phyloP scores from a whole-genome alignment of 2,888 invertebrate genomes.

The Andrena camellia region DNA sequence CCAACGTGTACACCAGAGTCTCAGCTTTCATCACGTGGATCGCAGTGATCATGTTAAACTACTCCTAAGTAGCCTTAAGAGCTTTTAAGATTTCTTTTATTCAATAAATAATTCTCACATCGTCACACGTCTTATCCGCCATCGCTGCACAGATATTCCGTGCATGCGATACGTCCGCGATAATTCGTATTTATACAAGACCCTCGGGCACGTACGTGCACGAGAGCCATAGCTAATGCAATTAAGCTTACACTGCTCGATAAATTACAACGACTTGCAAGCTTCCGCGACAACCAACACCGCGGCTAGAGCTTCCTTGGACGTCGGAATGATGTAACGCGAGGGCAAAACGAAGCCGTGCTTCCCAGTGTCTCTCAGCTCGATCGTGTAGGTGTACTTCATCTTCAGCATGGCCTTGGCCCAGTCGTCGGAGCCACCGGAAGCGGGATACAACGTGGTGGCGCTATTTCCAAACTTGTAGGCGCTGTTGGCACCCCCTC shows the following conservation, averaged over 20 bases:
- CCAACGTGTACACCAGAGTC: slow-evolving; percentile 82
- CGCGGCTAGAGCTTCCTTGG: slow-evolving; percentile 91
- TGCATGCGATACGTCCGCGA: slow-evolving; percentile 11
- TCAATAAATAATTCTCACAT: slow-evolving; percentile 59
- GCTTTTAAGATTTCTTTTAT: slow-evolving; percentile 41
- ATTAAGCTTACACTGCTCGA: background rate
- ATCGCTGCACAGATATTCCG: slow-evolving; percentile 5
- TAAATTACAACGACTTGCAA: slow-evolving; percentile 77
- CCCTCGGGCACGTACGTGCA: background rate
- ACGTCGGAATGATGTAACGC: slow-evolving; percentile 90
- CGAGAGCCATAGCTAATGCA: background rate
- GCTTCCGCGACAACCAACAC: slow-evolving; percentile 88
- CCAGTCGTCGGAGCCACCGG: slow-evolving; percentile 96
- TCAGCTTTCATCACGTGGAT: slow-evolving; percentile 82
- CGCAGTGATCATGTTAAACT: slow-evolving; percentile 67
- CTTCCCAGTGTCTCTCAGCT: slow-evolving; percentile 93
- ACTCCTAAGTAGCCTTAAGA: slow-evolving; percentile 20
- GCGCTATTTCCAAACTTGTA: slow-evolving; percentile 93
- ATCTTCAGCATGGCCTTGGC: slow-evolving; percentile 93
- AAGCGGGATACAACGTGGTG: slow-evolving; percentile 91
- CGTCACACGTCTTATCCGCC: slow-evolving; percentile 1
- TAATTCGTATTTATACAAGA: slow-evolving; percentile 42
- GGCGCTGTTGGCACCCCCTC: slow-evolving; percentile 86
- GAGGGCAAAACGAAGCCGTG: slow-evolving; percentile 96
- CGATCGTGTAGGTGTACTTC: slow-evolving; percentile 95